Evolutionary conservation across 30 jellyfish, hydroid and myxozoan genomes (phyloP).

Genomic region (Cassiopea andromeda): DNA sequence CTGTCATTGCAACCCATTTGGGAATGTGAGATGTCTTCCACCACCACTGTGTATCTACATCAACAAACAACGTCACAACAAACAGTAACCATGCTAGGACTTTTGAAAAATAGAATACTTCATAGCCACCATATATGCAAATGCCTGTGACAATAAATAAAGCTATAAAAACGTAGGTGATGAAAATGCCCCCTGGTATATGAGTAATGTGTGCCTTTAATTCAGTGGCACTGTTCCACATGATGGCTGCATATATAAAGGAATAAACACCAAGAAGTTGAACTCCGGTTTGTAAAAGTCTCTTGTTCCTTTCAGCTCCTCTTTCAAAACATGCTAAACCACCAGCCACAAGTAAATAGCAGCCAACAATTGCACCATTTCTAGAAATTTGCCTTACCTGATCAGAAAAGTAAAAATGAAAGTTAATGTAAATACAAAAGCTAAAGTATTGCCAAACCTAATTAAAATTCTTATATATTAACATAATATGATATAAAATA

Average conservation of each 20-base stretch:
- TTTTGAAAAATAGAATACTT: constrained; percentile 64
- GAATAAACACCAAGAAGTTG: constrained; percentile 90
- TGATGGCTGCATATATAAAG: constrained; percentile 74
- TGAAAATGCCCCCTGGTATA: constrained; percentile 81
- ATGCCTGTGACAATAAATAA: constrained; percentile 67
- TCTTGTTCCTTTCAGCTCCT: constrained; percentile 41
- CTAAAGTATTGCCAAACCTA: no score
- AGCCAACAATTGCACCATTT: constrained; percentile 79
- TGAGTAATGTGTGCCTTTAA: constrained; percentile 45
- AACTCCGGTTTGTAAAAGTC: constrained; percentile 78
- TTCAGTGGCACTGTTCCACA: constrained; percentile 90
- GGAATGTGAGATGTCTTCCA: constrained; percentile 60
- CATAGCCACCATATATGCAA: constrained; percentile 83
- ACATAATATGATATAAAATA: no score
- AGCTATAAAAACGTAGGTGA: constrained; percentile 47
- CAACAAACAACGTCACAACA: constrained; percentile 69
- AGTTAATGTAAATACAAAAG: no score
- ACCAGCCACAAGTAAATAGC: constrained; percentile 93
- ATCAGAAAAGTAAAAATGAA: neutral
- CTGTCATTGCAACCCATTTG: constrained; percentile 57
- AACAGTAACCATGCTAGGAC: constrained; percentile 73
- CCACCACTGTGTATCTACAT: constrained; percentile 65
- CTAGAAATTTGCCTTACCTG: constrained; percentile 75
- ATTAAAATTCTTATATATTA: no score
- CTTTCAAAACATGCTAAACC: constrained; percentile 78